Evolutionary conservation across 2,113 vertebrate species (phyloP), one percentile per base, ranked within the genome.

Genomic region (Chamaea fasciata): DNA sequence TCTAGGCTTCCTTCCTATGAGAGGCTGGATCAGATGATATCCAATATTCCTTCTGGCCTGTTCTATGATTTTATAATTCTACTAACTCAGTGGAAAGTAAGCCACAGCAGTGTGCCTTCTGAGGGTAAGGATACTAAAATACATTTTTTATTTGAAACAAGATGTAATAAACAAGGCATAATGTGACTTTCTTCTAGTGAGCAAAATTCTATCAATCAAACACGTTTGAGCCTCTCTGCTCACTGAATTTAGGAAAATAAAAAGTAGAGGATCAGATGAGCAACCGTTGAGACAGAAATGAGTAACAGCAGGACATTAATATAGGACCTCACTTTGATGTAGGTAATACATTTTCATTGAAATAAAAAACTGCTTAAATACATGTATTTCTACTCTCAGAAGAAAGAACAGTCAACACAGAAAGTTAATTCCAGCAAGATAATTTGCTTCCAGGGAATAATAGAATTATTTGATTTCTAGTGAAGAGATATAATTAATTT

Each of bases 361-460:
- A 91, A 80, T 73, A 92, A 92, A 94, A 94, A 90, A 19, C 44
- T 79, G 46, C 60, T 96, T 77, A 91, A 94, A 88, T 63, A 68
- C 14, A 46, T 35, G 46, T 60, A 63, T 94, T 93, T 93, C 55
- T 91, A 37, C 77, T 94, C 62, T 87, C 78, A 90, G 69, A 75
- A 90, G 60, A 93, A 89, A 84, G 71, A 92, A 50, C 24, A 78
- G n/a, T 77, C 88, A 92, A 92, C 69, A 91, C 20, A 82, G 53
- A 91, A 95, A 95, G 90, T 64, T 90, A 92, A 96, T 91, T 91
- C 62, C 65, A 91, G 65, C 13, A 90, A 75, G 44, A 57, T 60
- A 63, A 82, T 91, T 94, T 92, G 53, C 47, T 90, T 91, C 23
- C 37, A 90, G 76, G 59, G 82, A 84, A 82, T 52, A 94, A 95